A percentile compares a stretch with the other conserved stretches of the same genome.
Evolutionary conservation across 2,797 vertebrate species (phyloP).

Genomic region (Hypotaenidia okinawae): DNA sequence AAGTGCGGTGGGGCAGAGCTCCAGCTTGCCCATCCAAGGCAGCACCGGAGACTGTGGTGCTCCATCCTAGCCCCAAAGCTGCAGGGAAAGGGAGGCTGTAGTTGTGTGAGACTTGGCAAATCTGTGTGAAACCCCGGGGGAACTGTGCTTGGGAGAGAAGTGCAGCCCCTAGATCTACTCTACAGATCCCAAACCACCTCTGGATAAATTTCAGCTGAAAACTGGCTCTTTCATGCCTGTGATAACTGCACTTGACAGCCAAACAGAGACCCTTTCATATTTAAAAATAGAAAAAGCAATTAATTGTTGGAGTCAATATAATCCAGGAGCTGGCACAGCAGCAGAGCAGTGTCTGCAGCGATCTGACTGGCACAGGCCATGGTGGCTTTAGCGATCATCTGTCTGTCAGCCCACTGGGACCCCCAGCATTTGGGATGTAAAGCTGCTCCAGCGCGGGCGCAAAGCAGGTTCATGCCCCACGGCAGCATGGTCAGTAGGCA

Average conservation of each 20-base stretch:
- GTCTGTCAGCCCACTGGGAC: accelerated
- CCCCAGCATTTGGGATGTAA: background rate
- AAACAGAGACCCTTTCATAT: slow-evolving; percentile 54
- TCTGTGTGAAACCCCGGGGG: accelerated
- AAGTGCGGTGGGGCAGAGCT: accelerated
- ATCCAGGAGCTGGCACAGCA: background rate
- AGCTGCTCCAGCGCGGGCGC: background rate
- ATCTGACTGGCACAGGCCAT: background rate
- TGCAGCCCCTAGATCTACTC: background rate
- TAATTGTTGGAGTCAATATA: slow-evolving; percentile 43
- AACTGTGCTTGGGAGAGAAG: background rate
- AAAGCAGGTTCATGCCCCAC: background rate
- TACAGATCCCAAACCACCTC: slow-evolving; percentile 15
- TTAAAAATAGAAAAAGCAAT: slow-evolving; percentile 58
- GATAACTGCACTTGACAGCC: slow-evolving; percentile 33
- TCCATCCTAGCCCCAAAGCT: background rate
- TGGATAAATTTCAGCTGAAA: slow-evolving; percentile 43
- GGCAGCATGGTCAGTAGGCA: accelerated
- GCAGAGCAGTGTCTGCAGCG: background rate
- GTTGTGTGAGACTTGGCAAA: background rate
- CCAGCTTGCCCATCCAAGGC: background rate
- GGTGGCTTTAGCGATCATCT: background rate
- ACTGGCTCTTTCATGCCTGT: background rate
- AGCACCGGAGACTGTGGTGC: background rate
- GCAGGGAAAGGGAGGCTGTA: background rate